These are phyloP conservation scores for Pelobates cultripes DNA, from an alignment of 2,797 vertebrate species.

Conservation along the genomic window DNA sequence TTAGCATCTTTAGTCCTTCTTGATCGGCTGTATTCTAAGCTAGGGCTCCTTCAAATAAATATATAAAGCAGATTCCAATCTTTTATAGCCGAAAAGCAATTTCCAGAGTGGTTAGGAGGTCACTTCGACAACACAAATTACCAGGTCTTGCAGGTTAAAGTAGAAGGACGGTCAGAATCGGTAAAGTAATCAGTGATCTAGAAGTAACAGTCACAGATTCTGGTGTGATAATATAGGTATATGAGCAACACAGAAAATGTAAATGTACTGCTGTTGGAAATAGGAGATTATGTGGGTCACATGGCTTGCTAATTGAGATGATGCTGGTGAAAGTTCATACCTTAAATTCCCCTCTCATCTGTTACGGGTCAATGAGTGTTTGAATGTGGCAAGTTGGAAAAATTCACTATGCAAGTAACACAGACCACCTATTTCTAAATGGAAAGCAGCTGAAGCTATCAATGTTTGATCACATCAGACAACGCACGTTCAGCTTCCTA, in stretches of 20 bases:
- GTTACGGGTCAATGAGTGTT: not conserved
- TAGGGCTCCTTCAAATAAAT: slow-evolving; percentile 20
- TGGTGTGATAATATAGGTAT: slow-evolving; percentile 18
- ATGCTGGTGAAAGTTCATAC: not conserved
- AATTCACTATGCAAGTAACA: too few species aligned
- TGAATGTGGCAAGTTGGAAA: too few species aligned
- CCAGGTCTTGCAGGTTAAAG: slow-evolving; percentile 44
- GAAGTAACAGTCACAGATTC: slow-evolving; percentile 10
- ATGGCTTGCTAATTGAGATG: not conserved
- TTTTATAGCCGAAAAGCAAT: slow-evolving; percentile 50
- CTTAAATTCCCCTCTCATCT: not conserved
- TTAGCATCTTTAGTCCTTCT: slow-evolving; percentile 9
- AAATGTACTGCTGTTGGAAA: not conserved
- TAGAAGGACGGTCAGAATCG: slow-evolving; percentile 34
- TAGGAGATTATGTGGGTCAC: not conserved
- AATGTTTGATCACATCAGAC: too few species aligned
- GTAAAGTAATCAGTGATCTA: slow-evolving; percentile 36
- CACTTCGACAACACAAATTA: slow-evolving; percentile 53
- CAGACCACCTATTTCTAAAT: too few species aligned
- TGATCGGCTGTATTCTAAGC: slow-evolving; percentile 7
- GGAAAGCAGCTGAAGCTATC: too few species aligned
- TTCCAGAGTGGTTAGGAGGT: slow-evolving; percentile 48
- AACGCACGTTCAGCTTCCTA: too few species aligned
- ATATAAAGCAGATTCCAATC: slow-evolving; percentile 52
- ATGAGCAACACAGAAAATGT: not conserved